Conservation (phyloP, 2,113 vertebrate species). For the Apodemus speciosus region DNA sequence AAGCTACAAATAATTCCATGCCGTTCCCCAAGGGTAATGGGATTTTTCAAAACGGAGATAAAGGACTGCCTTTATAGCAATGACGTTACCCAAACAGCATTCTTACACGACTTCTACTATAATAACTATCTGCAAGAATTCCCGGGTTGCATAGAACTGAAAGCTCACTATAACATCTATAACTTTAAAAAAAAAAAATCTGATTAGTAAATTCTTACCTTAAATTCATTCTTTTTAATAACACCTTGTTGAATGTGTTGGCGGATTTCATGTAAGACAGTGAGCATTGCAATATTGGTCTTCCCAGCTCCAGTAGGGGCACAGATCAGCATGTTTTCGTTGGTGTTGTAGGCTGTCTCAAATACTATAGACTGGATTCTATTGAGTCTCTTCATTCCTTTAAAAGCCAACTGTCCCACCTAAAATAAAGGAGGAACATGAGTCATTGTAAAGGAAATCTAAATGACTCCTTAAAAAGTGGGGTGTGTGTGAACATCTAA, state of each 20-base stretch:
- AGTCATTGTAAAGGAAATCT: background rate
- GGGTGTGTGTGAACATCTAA: background rate
- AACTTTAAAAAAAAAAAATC: constrained; percentile 68
- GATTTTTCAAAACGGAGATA: constrained; percentile 81
- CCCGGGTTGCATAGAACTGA: constrained; percentile 66
- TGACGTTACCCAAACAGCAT: constrained; percentile 77
- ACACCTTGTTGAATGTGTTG: constrained; percentile 95
- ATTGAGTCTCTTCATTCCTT: constrained; percentile 95
- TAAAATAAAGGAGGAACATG: constrained; percentile 73
- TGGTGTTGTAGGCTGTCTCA: constrained; percentile 98
- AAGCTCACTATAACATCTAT: constrained; percentile 55
- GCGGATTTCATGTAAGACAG: constrained; percentile 95
- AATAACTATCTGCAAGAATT: constrained; percentile 77
- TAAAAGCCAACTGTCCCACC: constrained; percentile 97
- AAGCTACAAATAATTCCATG: constrained; percentile 82
- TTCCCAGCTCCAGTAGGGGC: constrained; percentile 98
- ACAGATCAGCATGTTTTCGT: constrained; percentile 97
- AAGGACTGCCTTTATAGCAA: constrained; percentile 72
- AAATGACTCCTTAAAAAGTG: background rate
- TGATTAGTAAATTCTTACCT: constrained; percentile 87
- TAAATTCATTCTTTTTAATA: constrained; percentile 98
- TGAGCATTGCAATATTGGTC: constrained; percentile 98
- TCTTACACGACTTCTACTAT: constrained; percentile 69
- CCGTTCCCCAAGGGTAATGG: constrained; percentile 78
- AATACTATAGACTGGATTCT: constrained; percentile 98